Conservation (phyloP, 2,888 invertebrate species). For the Pyralis farinalis region DNA sequence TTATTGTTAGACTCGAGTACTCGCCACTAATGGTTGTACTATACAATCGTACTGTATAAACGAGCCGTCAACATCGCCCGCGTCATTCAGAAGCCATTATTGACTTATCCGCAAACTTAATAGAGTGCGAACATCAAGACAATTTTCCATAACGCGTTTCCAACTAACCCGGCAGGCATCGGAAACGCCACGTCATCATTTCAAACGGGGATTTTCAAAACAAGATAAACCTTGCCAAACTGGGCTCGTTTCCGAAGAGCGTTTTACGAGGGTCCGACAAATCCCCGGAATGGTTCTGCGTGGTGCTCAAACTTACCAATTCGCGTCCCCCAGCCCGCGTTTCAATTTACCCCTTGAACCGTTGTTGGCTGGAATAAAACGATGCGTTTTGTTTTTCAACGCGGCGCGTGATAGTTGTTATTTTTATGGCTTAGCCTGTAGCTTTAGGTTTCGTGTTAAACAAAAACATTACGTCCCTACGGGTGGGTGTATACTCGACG, state of each 20-base stretch:
- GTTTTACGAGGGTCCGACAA: slow-evolving; percentile 65
- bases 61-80: slow-evolving; percentile 1
- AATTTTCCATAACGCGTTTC: slow-evolving; percentile 37
- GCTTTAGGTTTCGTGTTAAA: slow-evolving; percentile 28
- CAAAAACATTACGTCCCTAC: slow-evolving; percentile 22
- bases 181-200: slow-evolving; percentile 45
- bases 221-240: slow-evolving; percentile 49
- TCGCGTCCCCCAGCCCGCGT: slow-evolving; percentile 46
- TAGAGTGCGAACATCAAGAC: slow-evolving; percentile 32
- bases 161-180: slow-evolving; percentile 20
- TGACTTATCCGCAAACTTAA: slow-evolving; percentile 26
- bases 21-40: too few relatives aligned
- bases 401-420: slow-evolving; percentile 39
- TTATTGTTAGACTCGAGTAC: too few relatives aligned
- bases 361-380: slow-evolving; percentile 46
- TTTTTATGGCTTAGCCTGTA: slow-evolving; percentile 37
- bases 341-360: slow-evolving; percentile 63
- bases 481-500: neutral
- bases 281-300: slow-evolving; percentile 47
- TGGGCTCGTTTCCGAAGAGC: slow-evolving; percentile 42
- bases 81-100: slow-evolving; percentile 27
- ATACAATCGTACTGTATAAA: too few relatives aligned
- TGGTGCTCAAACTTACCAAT: slow-evolving; percentile 52
- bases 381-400: slow-evolving; percentile 49
- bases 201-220: slow-evolving; percentile 42